Evolutionary conservation across 2,797 vertebrate species (phyloP).

Genomic region (Hemitrygon akajei): DNA sequence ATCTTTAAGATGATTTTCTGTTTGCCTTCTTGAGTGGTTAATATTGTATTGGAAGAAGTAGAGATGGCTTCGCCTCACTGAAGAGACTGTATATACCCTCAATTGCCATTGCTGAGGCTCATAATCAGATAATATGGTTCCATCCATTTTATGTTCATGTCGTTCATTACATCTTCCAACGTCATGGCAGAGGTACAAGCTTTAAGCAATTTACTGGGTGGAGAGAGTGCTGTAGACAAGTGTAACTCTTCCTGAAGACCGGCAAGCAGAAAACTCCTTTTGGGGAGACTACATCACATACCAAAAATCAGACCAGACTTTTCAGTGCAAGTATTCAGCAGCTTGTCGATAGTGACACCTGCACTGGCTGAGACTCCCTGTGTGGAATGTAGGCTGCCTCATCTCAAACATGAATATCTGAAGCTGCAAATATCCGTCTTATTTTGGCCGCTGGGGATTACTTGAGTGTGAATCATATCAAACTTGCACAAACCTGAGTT

Average conservation of each 20-base stretch:
- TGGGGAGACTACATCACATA: background rate
- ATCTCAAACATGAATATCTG: background rate
- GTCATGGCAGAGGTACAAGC: background rate
- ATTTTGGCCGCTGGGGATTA: constrained; percentile 24
- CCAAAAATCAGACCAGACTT: background rate
- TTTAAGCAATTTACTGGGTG: background rate
- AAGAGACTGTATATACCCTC: background rate
- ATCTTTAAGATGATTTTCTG: background rate
- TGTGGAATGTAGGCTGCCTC: background rate
- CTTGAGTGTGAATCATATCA: constrained; percentile 19
- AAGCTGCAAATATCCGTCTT: constrained; percentile 18
- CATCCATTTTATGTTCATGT: background rate
- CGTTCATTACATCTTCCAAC: background rate
- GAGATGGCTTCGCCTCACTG: background rate
- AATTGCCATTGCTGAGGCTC: background rate
- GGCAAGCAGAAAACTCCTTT: too few relatives aligned
- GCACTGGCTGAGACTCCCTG: constrained; percentile 27
- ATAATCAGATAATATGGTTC: background rate
- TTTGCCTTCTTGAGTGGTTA: background rate
- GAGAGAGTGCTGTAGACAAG: background rate
- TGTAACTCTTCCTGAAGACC: background rate
- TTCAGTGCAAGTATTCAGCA: background rate
- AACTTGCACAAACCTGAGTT: background rate
- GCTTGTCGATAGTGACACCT: constrained; percentile 4
- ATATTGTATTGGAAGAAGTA: too few relatives aligned